A percentile compares a stretch with the other conserved stretches of the same genome.
Conservation (phyloP, 2,113 vertebrate genomes). For the Okapia johnstoni region DNA sequence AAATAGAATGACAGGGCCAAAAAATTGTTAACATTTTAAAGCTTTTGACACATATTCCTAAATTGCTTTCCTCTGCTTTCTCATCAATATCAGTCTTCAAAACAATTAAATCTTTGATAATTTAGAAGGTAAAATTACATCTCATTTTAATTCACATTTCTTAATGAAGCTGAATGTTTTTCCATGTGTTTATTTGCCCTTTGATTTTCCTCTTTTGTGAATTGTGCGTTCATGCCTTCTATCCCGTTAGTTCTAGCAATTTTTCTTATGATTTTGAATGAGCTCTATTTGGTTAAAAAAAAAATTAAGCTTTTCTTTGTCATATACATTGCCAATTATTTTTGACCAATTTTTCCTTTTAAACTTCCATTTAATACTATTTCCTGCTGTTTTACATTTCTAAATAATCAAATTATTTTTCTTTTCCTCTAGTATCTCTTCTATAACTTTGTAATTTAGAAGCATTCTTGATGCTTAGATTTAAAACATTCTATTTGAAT, state of each 20-base stretch:
- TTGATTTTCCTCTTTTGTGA: constrained; percentile 26
- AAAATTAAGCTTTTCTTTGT: background rate
- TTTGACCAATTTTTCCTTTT: constrained; percentile 27
- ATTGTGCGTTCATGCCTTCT: background rate
- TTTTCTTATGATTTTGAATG: constrained; percentile 36
- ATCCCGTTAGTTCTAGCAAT: background rate
- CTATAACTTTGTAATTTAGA: constrained; percentile 14
- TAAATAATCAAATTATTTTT: background rate
- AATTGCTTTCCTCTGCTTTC: background rate
- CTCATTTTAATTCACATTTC: constrained; percentile 36
- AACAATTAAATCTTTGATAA: constrained; percentile 25
- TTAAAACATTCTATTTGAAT: constrained; percentile 19
- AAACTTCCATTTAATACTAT: background rate
- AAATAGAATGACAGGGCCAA: background rate
- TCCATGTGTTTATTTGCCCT: constrained; percentile 8
- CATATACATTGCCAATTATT: background rate
- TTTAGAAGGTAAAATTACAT: constrained; percentile 29
- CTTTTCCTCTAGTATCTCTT: background rate
- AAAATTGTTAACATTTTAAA: constrained; percentile 23
- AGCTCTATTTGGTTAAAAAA: background rate
- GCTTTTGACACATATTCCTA: background rate
- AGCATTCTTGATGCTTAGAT: background rate
- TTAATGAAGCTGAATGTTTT: constrained; percentile 49
- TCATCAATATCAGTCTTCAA: constrained; percentile 21
- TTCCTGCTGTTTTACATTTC: constrained; percentile 25